Base-by-base conservation (phyloP, 2,888 invertebrate species). In the Pyrocoelia pectoralis region DNA sequence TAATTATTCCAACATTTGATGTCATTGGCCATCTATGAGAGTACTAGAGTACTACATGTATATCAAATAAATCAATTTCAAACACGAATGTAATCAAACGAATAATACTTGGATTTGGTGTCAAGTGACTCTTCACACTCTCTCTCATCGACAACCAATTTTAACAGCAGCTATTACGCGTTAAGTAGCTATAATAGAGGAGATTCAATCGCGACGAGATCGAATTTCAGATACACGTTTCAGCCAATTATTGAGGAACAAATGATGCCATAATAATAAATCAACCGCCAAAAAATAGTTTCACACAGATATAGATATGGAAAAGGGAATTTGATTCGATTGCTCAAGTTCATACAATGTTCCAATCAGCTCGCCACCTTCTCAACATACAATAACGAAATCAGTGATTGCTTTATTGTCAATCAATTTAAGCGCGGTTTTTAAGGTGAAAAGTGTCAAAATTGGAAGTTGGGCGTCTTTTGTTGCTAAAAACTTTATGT, bases 61-160 rank as follows among this genome's bases (percentile, higher is more conserved):
- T n/a, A 33, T 33, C 2, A 33, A 10, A 33, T n/a, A 33, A 24
- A 33, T 33, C 33, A 33, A 33, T 33, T 33, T n/a, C 33, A 33
- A 33, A n/a, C 33, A 33, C 33, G 33, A 33, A 33, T 33, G n/a
- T 33, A 33, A 33, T 33, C 33, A 33, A 33, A 33, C 33, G n/a
- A 33, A 33, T 33, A 33, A 33, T 33, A 33, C 33, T 33, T 33
- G 8, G n/a, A 33, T 33, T 33, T n/a, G 8, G n/a, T 33, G 33
- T 33, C 33, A 33, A 33, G 33, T 33, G n/a, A 2, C 33, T 33
- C 33, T 33, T 33, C 33, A 33, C n/a, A n/a, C n/a, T n/a, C 33
- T 33, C n/a, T n/a, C 33, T 33, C 33, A n/a, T 33, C 33, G 33
- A 33, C 33, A 33, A 33, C 10, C 33, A 33, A 33, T 33, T 33